Evolutionary conservation across 2,888 invertebrate genomes (phyloP).

Genomic region (Hetaerina titia): DNA sequence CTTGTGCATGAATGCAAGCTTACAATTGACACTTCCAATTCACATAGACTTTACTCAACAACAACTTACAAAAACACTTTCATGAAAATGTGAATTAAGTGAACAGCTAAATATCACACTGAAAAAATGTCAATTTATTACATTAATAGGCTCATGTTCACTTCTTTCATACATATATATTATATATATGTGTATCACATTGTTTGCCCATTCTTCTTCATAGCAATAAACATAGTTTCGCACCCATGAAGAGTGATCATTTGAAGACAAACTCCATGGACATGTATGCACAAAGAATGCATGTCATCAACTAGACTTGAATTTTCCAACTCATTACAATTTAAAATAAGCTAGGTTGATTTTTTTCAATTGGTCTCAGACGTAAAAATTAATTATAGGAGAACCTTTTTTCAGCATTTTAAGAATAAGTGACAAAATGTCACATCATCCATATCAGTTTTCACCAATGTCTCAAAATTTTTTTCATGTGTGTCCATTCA

Average conservation of each 20-base stretch:
- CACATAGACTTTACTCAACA: slow-evolving; percentile 67
- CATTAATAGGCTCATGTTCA: slow-evolving; percentile 66
- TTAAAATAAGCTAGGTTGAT: slow-evolving; percentile 58
- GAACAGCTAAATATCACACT: slow-evolving; percentile 66
- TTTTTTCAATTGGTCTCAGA: slow-evolving; percentile 64
- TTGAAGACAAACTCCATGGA: slow-evolving; percentile 64
- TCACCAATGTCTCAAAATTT: slow-evolving; percentile 54
- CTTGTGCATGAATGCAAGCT: slow-evolving; percentile 61
- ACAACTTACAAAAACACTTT: slow-evolving; percentile 65
- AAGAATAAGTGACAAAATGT: slow-evolving; percentile 61
- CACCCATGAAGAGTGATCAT: slow-evolving; percentile 53
- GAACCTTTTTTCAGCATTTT: slow-evolving; percentile 41
- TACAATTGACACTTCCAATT: slow-evolving; percentile 66
- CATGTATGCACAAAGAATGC: slow-evolving; percentile 59
- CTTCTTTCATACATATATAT: slow-evolving; percentile 61
- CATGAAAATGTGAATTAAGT: slow-evolving; percentile 65
- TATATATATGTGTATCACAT: slow-evolving; percentile 62
- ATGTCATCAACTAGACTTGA: slow-evolving; percentile 51
- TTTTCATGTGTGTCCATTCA: slow-evolving; percentile 47
- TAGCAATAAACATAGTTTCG: slow-evolving; percentile 64
- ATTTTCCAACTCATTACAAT: slow-evolving; percentile 56
- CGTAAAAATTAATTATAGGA: slow-evolving; percentile 56
- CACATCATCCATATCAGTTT: slow-evolving; percentile 44
- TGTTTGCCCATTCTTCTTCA: slow-evolving; percentile 60
- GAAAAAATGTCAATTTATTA: slow-evolving; percentile 67